A percentile compares a stretch with the other conserved stretches of the same genome.
phyloP scores from a whole-genome alignment of 1,140 invertebrate genomes.

The Pachyrhynchus sulphureomaculatus region DNA sequence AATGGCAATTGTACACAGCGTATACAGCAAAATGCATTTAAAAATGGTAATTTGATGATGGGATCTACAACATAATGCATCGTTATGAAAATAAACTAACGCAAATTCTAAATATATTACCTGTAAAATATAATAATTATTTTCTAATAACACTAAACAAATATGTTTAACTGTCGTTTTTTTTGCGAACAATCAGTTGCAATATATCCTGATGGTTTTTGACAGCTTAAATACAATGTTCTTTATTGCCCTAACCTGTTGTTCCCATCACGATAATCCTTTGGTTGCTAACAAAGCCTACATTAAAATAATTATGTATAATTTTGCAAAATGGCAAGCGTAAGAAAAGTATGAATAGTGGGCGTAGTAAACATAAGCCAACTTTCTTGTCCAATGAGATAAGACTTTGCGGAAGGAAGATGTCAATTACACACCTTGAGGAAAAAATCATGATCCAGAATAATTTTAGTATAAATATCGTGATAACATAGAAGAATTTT shows the following conservation, averaged over 20 bases:
- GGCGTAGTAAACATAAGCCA: slow-evolving; percentile 17
- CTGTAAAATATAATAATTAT: too few relatives aligned
- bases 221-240: background rate
- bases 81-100: too few relatives aligned
- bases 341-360: slow-evolving; percentile 20
- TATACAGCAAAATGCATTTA: too few relatives aligned
- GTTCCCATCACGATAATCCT: background rate
- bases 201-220: too few relatives aligned
- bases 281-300: slow-evolving; percentile 3
- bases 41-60: too few relatives aligned
- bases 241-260: background rate
- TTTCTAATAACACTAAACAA: too few relatives aligned
- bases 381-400: slow-evolving; percentile 20
- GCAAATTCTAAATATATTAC: too few relatives aligned
- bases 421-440: slow-evolving; percentile 24
- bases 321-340: slow-evolving; percentile 10
- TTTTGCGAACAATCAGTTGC: too few relatives aligned
- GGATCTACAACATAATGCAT: too few relatives aligned
- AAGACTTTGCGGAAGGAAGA: slow-evolving; percentile 32
- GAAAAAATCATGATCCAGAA: slow-evolving; percentile 33
- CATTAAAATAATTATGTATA: slow-evolving; percentile 23
- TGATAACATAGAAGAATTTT: too few relatives aligned
- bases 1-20: too few relatives aligned
- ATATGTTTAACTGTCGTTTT: too few relatives aligned
- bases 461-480: slow-evolving; percentile 24